Evolutionary conservation across 2,888 invertebrate genomes (phyloP), one percentile per base, ranked within the genome.

Genomic region (Acleris holmiana): DNA sequence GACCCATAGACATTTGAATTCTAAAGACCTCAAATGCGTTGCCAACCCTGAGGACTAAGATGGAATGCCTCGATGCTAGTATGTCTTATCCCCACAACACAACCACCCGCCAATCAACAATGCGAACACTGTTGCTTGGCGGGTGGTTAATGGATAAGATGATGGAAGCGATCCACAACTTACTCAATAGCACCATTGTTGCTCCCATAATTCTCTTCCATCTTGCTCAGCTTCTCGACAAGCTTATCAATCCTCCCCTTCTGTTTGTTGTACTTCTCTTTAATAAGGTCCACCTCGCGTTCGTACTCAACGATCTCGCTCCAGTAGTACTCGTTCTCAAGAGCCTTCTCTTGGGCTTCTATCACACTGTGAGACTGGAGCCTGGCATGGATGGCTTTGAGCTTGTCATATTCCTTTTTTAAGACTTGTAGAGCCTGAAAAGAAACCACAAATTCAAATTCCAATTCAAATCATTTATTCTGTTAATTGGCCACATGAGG

Each of bases 291-390:
- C 4, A 79, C 80, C 40, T 86, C 84, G 7, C 72, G 69, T 71
- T 93, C 92, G 13, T 85, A 73, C 13, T 89, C 86, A 0, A 76
- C 82, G 18, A 94, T 91, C 69, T 91, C 88, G 65, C 89, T 89
- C 91, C 92, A 93, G 23, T 93, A 90, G 67, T 94, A 89, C 79
- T 96, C 95, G 68, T 93, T 89, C 71, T 94, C 91, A 7, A 95
- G 76, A 0, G 79, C 70, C 49, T 84, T 80, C 50, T 93, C 84
- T 68, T 93, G 87, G 3, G 83, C 78, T 62, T 93, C 90, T 15
- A 93, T 85, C 54, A 93, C 87, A 62, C 94, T 93, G 0, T 94
- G 84, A 0, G 94, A 93, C 67, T 93, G 88, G 46, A 95, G 78
- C 56, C 93, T 89, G 46, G 94, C 93, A 70, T 94, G 88, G 66